Percentiles rank a stretch among this genome's conserved stretches.
Evolutionary conservation across 2,888 invertebrate genomes (phyloP).

Genomic region (Mayetiola destructor): DNA sequence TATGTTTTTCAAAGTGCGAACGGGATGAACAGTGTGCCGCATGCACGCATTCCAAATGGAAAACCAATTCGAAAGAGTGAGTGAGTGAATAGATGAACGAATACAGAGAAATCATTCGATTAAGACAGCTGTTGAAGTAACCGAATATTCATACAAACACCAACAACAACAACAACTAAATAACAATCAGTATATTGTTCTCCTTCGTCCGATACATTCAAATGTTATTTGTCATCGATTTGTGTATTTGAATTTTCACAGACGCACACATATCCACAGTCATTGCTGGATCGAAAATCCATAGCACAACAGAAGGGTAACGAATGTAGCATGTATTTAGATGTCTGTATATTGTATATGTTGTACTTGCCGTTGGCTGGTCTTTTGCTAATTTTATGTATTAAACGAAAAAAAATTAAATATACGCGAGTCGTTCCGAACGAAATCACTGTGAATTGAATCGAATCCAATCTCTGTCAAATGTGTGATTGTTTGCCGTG

Average conservation of each 20-base stretch:
- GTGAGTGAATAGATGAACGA: neutral
- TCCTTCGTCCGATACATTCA: neutral
- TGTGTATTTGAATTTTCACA: too few relatives aligned
- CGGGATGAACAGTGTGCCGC: too few relatives aligned
- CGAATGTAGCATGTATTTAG: neutral
- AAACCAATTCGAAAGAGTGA: neutral
- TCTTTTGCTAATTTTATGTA: neutral
- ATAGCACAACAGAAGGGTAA: neutral
- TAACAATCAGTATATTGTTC: neutral
- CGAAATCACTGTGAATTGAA: slow-evolving; percentile 8
- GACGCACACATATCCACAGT: neutral
- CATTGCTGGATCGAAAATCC: neutral
- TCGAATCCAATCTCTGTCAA: neutral
- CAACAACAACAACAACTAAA: too few relatives aligned
- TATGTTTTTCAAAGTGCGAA: too few relatives aligned
- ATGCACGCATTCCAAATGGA: too few relatives aligned
- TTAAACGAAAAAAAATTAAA: neutral
- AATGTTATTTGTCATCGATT: neutral
- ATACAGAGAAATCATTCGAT: neutral
- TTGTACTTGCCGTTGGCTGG: too few relatives aligned
- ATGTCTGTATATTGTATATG: too few relatives aligned
- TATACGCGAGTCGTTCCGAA: neutral
- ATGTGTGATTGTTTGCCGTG: slow-evolving; percentile 7
- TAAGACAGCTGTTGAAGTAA: slow-evolving; percentile 4
- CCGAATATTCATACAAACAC: slow-evolving; percentile 1